These are phyloP conservation scores for Tetraneura akinire DNA, from an alignment of 1,140 invertebrate species.

Conservation along the genomic window DNA sequence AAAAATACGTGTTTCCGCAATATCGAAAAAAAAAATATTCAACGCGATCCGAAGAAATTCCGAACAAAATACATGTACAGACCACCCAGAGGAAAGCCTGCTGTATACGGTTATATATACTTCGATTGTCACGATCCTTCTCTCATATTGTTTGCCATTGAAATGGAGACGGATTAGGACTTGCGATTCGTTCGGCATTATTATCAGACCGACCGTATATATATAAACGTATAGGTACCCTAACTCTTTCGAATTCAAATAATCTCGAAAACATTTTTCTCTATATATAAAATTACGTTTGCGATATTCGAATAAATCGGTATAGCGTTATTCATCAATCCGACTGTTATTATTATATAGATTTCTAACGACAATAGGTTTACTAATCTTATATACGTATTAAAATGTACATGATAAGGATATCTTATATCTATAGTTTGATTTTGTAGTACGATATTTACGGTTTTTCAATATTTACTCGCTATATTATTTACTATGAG, in stretches of 20 bases:
- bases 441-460: background rate
- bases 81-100: background rate
- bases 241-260: background rate
- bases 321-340: too few relatives aligned
- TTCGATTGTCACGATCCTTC: conserved; percentile 27
- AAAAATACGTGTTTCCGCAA: conserved; percentile 4
- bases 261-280: background rate
- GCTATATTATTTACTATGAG: too few relatives aligned
- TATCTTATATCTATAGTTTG: background rate
- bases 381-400: too few relatives aligned
- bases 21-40: conserved; percentile 21
- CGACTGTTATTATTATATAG: too few relatives aligned
- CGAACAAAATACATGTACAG: background rate
- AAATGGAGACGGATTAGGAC: conserved; percentile 36
- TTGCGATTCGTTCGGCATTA: conserved; percentile 17
- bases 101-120: background rate
- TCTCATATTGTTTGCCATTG: conserved; percentile 38
- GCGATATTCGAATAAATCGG: too few relatives aligned
- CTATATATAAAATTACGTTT: too few relatives aligned
- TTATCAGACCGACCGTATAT: conserved; percentile 36
- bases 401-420: too few relatives aligned
- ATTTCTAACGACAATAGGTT: too few relatives aligned
- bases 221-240: too few relatives aligned
- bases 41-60: conserved; percentile 1
- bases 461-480: too few relatives aligned